Percentiles rank a stretch among this genome's conserved stretches.
Conservation (phyloP, 2,888 invertebrate species). For the Ashinkailepas kermadecensis region DNA sequence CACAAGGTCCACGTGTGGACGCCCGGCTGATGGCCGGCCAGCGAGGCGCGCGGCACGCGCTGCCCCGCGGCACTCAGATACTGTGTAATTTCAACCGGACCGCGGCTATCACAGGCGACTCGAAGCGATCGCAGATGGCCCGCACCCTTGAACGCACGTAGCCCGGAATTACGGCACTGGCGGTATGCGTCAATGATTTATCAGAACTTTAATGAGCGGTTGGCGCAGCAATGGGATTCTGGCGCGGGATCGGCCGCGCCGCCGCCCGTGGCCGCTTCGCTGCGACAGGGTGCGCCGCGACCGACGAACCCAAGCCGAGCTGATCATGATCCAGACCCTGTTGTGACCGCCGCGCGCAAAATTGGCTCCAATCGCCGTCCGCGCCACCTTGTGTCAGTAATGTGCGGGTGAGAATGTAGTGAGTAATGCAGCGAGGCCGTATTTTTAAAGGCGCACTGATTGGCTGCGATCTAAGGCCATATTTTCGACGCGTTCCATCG, state of each 20-base stretch:
- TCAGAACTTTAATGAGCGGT: background rate
- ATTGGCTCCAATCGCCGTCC: background rate
- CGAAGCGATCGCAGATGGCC: slow-evolving; percentile 3
- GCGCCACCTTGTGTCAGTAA: background rate
- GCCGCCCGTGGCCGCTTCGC: no score
- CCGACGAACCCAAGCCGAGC: background rate
- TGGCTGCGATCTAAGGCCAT: background rate
- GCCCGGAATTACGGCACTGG: background rate
- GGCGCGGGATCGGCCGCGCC: background rate
- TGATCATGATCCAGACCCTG: background rate
- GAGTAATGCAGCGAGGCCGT: background rate
- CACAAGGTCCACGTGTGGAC: no score
- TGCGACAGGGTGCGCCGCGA: no score
- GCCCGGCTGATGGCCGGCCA: background rate
- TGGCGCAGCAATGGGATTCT: background rate
- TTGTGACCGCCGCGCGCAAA: background rate
- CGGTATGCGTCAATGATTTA: slow-evolving; percentile 19
- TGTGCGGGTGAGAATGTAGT: background rate
- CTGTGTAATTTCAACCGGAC: slow-evolving; percentile 8
- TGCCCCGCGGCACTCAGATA: background rate
- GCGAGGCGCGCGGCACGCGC: background rate
- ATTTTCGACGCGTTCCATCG: background rate
- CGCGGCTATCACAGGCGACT: background rate
- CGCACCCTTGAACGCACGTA: slow-evolving; percentile 11
- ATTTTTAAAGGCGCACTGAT: background rate